Evolutionary conservation across 2,797 vertebrate genomes (phyloP).

Genomic region (Pseudopleuronectes americanus): DNA sequence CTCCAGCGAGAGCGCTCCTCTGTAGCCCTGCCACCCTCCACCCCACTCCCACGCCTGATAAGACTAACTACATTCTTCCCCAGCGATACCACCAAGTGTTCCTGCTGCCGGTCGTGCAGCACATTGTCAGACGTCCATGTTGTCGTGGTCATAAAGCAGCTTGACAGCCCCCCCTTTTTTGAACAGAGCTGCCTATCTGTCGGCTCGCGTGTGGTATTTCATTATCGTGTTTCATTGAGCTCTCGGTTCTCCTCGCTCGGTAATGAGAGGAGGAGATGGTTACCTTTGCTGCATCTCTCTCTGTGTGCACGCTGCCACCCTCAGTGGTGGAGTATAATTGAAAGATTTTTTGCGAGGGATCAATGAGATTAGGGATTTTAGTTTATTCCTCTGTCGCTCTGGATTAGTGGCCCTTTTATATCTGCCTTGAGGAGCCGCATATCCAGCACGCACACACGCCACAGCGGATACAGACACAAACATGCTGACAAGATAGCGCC

Average conservation of each 20-base stretch:
- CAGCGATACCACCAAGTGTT: slow-evolving; percentile 49
- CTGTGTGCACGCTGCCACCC: slow-evolving; percentile 46
- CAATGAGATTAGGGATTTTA: slow-evolving; percentile 81
- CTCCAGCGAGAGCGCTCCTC: slow-evolving; percentile 22
- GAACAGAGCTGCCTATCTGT: slow-evolving; percentile 33
- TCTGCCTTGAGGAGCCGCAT: slow-evolving; percentile 56
- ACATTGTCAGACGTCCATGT: slow-evolving; percentile 27
- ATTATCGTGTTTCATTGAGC: slow-evolving; percentile 53
- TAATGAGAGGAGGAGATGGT: slow-evolving; percentile 57
- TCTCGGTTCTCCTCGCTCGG: slow-evolving; percentile 26
- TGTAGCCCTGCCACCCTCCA: slow-evolving; percentile 29
- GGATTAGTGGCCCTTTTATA: slow-evolving; percentile 76
- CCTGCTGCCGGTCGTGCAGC: slow-evolving; percentile 30
- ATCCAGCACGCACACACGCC: slow-evolving; percentile 27
- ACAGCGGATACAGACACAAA: slow-evolving; percentile 22
- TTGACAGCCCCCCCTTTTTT: slow-evolving; percentile 4
- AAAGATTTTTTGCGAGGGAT: slow-evolving; percentile 79
- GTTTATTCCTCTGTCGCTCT: slow-evolving; percentile 79
- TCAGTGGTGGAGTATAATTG: slow-evolving; percentile 72
- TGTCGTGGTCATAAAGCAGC: slow-evolving; percentile 52
- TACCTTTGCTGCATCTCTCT: slow-evolving; percentile 57
- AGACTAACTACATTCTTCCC: slow-evolving; percentile 60
- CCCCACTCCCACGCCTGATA: slow-evolving; percentile 32
- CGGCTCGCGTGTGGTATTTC: slow-evolving; percentile 47
- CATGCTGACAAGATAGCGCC: slow-evolving; percentile 28